A percentile compares a stretch with the other conserved stretches of the same genome.
These are phyloP conservation scores for Caenorhabditis uteleia DNA, from an alignment of 2,888 invertebrate genomes.

Conservation along the genomic window DNA sequence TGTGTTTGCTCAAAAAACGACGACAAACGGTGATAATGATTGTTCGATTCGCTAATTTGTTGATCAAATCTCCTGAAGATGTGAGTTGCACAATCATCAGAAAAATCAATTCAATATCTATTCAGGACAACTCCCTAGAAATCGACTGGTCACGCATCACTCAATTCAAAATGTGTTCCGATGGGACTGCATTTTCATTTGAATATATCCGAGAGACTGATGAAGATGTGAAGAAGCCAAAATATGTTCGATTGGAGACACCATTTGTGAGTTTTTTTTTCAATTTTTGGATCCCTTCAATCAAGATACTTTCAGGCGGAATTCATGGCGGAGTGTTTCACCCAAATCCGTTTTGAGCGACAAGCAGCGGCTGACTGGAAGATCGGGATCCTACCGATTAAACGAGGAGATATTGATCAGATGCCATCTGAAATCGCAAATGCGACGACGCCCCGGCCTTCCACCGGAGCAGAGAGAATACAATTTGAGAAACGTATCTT, in stretches of 20 bases:
- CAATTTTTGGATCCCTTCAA: conserved; percentile 57
- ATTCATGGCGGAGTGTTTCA: conserved; percentile 91
- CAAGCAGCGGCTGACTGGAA: conserved; percentile 37
- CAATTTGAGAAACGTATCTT: conserved; percentile 30
- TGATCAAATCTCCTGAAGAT: conserved; percentile 24
- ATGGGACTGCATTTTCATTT: conserved; percentile 87
- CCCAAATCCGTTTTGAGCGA: conserved; percentile 55
- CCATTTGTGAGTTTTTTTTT: conserved; percentile 25
- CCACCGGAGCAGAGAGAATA: conserved; percentile 8
- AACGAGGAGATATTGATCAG: too few species aligned
- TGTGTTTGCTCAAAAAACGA: conserved; percentile 15
- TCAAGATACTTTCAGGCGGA: conserved; percentile 78
- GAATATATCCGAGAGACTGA: conserved; percentile 82
- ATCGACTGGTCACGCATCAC: conserved; percentile 32
- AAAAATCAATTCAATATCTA: not conserved
- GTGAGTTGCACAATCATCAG: not conserved
- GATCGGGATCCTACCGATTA: too few species aligned
- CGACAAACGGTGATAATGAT: conserved; percentile 24
- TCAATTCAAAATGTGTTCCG: conserved; percentile 79
- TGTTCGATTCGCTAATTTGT: conserved; percentile 15
- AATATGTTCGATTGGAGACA: conserved; percentile 24
- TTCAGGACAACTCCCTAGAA: conserved; percentile 17
- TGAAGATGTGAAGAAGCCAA: conserved; percentile 71
- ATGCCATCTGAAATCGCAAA: too few species aligned
- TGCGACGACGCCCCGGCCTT: too few species aligned